These are phyloP conservation scores for Drosophila picticornis DNA, from an alignment of 2,888 invertebrate species.

Conservation along the genomic window DNA sequence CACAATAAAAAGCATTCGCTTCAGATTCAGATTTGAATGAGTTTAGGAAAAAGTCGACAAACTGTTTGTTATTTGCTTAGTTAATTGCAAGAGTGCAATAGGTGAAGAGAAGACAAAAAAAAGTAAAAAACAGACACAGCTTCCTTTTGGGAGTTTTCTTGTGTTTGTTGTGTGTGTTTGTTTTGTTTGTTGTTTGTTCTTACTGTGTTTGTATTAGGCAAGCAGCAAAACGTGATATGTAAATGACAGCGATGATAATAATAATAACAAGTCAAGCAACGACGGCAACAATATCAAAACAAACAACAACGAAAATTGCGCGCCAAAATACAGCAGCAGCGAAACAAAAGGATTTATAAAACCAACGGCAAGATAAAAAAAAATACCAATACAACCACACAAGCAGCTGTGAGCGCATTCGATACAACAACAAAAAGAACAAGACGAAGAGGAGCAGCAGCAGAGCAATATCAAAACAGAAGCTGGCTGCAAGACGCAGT, in stretches of 20 bases:
- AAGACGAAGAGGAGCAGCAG: conserved; percentile 29
- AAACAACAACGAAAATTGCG: conserved; percentile 60
- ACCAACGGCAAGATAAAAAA: conserved; percentile 27
- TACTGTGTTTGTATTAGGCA: conserved; percentile 69
- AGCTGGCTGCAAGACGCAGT: conserved; percentile 32
- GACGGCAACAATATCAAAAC: conserved; percentile 53
- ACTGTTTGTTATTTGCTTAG: conserved; percentile 33
- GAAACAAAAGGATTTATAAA: conserved; percentile 73
- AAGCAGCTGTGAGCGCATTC: conserved; percentile 62
- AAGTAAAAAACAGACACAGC: conserved; percentile 47
- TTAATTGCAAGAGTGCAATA: conserved; percentile 42
- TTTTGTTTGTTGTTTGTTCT: conserved; percentile 56
- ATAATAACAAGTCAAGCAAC: conserved; percentile 17
- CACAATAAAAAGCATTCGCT: conserved; percentile 30
- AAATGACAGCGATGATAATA: conserved; percentile 57
- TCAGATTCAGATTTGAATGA: conserved; percentile 47
- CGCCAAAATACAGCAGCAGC: conserved; percentile 64
- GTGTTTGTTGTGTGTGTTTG: conserved; percentile 22
- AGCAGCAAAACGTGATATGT: conserved; percentile 77
- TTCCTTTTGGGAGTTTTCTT: conserved; percentile 38
- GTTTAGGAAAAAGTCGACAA: conserved; percentile 30
- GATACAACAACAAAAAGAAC: conserved; percentile 25
- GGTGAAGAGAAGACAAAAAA: conserved; percentile 2
- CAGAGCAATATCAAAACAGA: conserved; percentile 68
- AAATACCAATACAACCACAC: conserved; percentile 43